These are phyloP conservation scores for Acropternis orthonyx DNA, from an alignment of 2,797 vertebrate genomes.

Conservation along the genomic window DNA sequence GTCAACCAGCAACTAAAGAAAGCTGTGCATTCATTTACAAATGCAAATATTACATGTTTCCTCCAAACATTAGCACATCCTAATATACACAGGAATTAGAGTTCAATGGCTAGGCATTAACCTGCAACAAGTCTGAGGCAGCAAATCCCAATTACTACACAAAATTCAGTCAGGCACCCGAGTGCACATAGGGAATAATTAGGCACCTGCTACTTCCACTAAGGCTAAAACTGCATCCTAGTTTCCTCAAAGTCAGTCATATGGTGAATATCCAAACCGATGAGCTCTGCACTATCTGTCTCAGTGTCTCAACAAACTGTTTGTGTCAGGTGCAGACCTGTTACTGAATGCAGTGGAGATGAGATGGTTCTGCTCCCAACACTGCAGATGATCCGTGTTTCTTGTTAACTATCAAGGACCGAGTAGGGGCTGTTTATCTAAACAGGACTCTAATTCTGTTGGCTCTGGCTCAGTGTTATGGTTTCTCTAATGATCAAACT, in stretches of 20 bases:
- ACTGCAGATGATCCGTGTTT: background rate
- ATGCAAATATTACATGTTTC: background rate
- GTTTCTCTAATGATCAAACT: background rate
- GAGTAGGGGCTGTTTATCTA: background rate
- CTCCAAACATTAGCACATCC: background rate
- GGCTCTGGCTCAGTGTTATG: background rate
- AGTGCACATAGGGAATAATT: fast-evolving
- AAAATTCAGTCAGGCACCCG: background rate
- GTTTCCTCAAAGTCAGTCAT: background rate
- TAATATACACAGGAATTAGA: background rate
- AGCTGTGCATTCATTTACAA: background rate
- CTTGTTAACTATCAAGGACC: background rate
- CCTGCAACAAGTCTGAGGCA: background rate
- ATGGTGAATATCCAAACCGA: background rate
- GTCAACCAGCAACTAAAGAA: background rate
- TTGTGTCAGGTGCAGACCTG: background rate
- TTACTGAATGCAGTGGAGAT: background rate
- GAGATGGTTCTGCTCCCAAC: background rate
- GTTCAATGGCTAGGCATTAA: background rate
- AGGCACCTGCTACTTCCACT: background rate
- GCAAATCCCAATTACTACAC: background rate
- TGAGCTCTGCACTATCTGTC: background rate
- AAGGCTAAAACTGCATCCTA: background rate
- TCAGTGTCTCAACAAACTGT: background rate
- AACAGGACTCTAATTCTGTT: background rate